Percentiles rank a stretch among this genome's conserved stretches.
phyloP scores from a whole-genome alignment of 2,797 vertebrate species.

The Erethizon dorsatum region DNA sequence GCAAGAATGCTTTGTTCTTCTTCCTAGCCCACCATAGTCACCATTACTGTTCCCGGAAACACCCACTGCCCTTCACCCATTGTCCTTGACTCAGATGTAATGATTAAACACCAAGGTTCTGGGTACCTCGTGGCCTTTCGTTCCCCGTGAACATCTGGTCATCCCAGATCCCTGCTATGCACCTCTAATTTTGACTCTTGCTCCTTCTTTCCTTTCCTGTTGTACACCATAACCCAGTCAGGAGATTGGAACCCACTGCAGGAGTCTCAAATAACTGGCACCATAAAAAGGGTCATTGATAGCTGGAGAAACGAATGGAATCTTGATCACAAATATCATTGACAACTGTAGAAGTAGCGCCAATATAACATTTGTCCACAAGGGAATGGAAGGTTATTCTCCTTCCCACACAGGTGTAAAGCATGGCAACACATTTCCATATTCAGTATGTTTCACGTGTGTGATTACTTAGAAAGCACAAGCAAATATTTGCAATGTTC shows the following conservation, averaged over 20 bases:
- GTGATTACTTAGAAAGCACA: neutral
- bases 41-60: neutral
- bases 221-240: neutral
- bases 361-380: too few species aligned
- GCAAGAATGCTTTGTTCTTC: neutral
- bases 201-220: neutral
- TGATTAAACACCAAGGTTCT: neutral
- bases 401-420: neutral
- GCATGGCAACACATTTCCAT: rapidly evolving
- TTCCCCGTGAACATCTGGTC: neutral
- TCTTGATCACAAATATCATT: neutral
- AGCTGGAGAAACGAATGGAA: neutral
- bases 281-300: neutral
- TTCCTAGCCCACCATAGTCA: neutral
- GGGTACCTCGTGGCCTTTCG: neutral
- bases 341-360: neutral
- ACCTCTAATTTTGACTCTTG: neutral
- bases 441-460: rapidly evolving
- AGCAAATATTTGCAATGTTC: neutral
- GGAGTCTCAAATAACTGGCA: too few species aligned
- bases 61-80: neutral
- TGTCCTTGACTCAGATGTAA: neutral
- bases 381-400: neutral
- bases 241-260: neutral
- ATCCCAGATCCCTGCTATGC: neutral